Evolutionary conservation across 2,113 vertebrate species (phyloP), one percentile per base, ranked within the genome.

Genomic region (Ceyx cyanopectus): DNA sequence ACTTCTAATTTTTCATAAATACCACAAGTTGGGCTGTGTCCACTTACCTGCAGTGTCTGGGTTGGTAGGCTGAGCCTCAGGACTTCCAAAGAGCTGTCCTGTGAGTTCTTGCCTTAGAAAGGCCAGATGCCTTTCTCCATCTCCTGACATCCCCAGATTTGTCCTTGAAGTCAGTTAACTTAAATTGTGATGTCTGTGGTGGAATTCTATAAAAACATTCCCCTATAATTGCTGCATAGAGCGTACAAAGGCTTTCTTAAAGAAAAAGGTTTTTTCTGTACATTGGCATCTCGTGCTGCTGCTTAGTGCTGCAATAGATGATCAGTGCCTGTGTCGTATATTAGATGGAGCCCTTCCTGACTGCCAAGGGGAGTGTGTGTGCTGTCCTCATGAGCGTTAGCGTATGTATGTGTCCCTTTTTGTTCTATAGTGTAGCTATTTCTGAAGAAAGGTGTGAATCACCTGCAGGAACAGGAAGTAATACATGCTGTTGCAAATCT

Each of bases 151-250:
- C 62, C 50, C 6, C 1, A 70, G n/a, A 88, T 68, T 84, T 56
- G 58, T 87, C 70, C 81, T 82, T 79, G 34, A 81, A 87, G 69
- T 84, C 62, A 75, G 2, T 81, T 85, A 77, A 32, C 40, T 84
- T 86, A 77, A 84, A 37, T 67, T 70, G 83, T 60, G 65, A 45
- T 83, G 46, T 73, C 54, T 80, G 34, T 34, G 61, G 16, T 89
- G 78, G 81, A 68, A 79, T 89, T 79, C 57, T 53, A 29, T 68
- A 68, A 76, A 81, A 91, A 66, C 46, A 13, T 89, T 92, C 74
- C 70, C 76, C 37, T 53, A 20, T 82, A 89, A 84, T 92, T 85
- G 70, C 81, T 80, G 58, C 1, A 1, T 45, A 7, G 21, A 66
- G 58, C 51, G 37, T 62, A 77, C 50, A 65, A 87, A 34, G 58